Base-by-base conservation (phyloP, 2,888 invertebrate species). In the Julus scandinavius region DNA sequence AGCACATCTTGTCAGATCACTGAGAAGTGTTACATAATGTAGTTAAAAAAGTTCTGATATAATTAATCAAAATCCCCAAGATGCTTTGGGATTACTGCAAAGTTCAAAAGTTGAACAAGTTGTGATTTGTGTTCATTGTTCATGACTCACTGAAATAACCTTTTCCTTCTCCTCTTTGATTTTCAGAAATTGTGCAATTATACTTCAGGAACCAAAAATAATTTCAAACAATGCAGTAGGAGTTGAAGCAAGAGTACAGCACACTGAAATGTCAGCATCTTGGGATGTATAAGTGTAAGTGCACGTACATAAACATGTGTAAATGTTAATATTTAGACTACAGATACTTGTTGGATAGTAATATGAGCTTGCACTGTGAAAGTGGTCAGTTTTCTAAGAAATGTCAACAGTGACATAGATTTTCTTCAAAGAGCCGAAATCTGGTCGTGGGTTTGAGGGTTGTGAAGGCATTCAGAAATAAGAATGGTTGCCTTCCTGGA, bases 401-500 rank as follows among this genome's bases (percentile, higher is more conserved):
- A 63, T 3, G n/a, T 17, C n/a, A 17, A 63, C 5, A 63, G 5
- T 63, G 58, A 63, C 58, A 63, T 63, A n/a, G 15, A 63, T 63
- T 54, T 54, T 15, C 15, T 63, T n/a, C n/a, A 63, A n/a, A 63
- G n/a, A 17, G n/a, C 17, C n/a, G 17, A 63, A 63, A 15, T 17
- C 58, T 63, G 58, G 58, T 15, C 58, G 17, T 63, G 58, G 58
- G 17, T 63, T 63, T 63, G 58, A 15, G 58, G n/a, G 17, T 63
- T 63, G 58, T 63, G 5, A 17, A 63, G 58, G 17, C 58, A n/a
- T 63, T 63, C 58, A 63, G n/a, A 63, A 63, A 63, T n/a, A 63
- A 63, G 58, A 63, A 63, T 63, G 58, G 17, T n/a, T 63, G 58
- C 58, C 58, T 63, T 63, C 58, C 58, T 63, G n/a, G 58, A 63